These are phyloP conservation scores for Creontiades dilutus DNA, from an alignment of 2,888 invertebrate species.

Conservation along the genomic window DNA sequence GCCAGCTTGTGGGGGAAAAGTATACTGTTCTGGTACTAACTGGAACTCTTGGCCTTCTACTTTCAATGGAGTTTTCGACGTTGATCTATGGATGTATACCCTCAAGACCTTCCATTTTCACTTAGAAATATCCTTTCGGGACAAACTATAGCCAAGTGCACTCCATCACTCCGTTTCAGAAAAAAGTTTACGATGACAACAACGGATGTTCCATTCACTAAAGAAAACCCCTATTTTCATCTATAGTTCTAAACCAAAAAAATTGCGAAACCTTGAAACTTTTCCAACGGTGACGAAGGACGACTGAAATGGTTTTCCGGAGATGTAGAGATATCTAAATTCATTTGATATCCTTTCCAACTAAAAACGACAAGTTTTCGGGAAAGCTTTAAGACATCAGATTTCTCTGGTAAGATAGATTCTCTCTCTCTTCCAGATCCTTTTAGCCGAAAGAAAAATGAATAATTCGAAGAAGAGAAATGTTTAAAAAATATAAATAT, in stretches of 20 bases:
- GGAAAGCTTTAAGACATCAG: no score
- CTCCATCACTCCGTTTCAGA: slow-evolving; percentile 18
- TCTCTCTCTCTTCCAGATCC: no score
- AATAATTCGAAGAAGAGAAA: no score
- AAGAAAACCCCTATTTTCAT: slow-evolving; percentile 24
- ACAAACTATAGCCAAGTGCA: slow-evolving; percentile 14
- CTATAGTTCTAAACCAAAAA: background rate
- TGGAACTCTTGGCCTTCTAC: background rate
- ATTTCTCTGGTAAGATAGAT: no score
- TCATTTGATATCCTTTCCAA: background rate
- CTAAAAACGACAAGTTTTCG: no score
- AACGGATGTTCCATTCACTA: background rate
- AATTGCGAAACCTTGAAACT: background rate
- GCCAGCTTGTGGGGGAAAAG: no score
- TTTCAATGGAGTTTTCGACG: slow-evolving; percentile 12
- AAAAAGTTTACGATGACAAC: background rate
- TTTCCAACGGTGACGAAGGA: background rate
- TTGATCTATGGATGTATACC: slow-evolving; percentile 36
- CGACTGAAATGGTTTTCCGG: background rate
- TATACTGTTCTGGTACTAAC: background rate
- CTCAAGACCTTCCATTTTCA: background rate
- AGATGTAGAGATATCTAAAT: background rate
- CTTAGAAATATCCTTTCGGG: slow-evolving; percentile 2
- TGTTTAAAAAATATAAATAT: no score
- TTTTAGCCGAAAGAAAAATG: no score